Evolutionary conservation across 2,797 vertebrate species (phyloP).

Genomic region (Crocidura indochinensis): DNA sequence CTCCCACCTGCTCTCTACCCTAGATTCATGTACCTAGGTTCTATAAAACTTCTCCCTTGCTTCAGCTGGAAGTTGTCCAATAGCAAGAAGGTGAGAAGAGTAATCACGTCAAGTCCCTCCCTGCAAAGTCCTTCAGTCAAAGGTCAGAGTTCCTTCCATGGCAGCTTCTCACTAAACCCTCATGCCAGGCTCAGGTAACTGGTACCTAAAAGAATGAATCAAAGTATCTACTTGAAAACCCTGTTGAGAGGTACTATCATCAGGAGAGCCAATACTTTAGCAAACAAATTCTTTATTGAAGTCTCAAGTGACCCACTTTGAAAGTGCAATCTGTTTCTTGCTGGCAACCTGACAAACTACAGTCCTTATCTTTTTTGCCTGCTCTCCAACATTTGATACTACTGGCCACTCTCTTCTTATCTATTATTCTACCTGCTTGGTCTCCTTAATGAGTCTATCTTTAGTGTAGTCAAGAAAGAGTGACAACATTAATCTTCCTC

Average conservation of each 20-base stretch:
- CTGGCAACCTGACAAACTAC: constrained; percentile 50
- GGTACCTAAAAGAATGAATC: neutral
- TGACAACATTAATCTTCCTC: constrained; percentile 46
- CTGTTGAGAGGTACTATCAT: neutral
- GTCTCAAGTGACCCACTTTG: constrained; percentile 39
- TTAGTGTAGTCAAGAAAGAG: constrained; percentile 51
- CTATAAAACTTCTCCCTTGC: neutral
- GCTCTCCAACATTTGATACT: constrained; percentile 51
- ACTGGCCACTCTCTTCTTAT: constrained; percentile 67
- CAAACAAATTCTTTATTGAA: constrained; percentile 56
- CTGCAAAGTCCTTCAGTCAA: neutral
- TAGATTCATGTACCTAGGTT: neutral
- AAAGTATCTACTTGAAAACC: neutral
- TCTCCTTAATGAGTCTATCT: constrained; percentile 74
- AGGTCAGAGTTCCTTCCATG: neutral
- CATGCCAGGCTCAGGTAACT: neutral
- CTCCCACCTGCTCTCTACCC: neutral
- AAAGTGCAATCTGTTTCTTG: constrained; percentile 48
- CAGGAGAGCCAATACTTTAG: constrained; percentile 2
- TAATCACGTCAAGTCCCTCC: neutral
- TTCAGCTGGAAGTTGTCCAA: neutral
- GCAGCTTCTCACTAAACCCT: neutral
- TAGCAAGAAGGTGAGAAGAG: neutral
- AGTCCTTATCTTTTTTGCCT: constrained; percentile 64
- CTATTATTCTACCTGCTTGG: constrained; percentile 60